These are phyloP conservation scores for Hypomecis punctinalis DNA, from an alignment of 2,888 invertebrate species.

Conservation along the genomic window DNA sequence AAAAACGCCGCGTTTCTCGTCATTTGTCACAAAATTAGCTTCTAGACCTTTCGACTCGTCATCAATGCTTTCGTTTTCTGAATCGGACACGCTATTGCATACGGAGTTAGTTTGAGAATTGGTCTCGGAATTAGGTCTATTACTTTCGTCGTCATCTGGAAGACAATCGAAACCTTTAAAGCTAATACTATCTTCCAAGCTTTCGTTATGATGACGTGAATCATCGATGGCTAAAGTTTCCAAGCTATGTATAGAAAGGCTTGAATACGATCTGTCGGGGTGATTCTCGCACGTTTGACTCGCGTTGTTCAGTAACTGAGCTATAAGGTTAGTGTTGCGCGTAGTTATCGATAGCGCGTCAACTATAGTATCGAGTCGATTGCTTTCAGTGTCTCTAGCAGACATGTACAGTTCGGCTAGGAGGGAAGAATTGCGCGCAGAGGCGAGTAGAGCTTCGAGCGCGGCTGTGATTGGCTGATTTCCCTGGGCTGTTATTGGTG, in stretches of 20 bases:
- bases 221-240: constrained; percentile 52
- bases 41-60: constrained; percentile 17
- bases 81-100: constrained; percentile 18
- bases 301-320: constrained; percentile 57
- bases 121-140: constrained; percentile 4
- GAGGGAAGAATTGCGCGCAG: constrained; percentile 62
- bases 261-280: neutral
- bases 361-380: constrained; percentile 52
- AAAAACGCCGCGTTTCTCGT: constrained; percentile 38
- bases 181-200: constrained; percentile 12
- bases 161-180: constrained; percentile 27
- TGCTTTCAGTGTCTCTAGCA: constrained; percentile 44
- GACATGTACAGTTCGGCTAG: constrained; percentile 63
- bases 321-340: constrained; percentile 60
- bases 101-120: neutral
- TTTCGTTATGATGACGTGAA: constrained; percentile 15
- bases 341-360: constrained; percentile 58
- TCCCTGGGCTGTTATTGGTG: neutral
- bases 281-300: constrained; percentile 30
- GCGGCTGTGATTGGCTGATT: constrained; percentile 34
- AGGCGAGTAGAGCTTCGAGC: constrained; percentile 62
- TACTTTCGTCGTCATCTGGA: constrained; percentile 27
- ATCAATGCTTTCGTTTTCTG: constrained; percentile 31
- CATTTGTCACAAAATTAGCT: constrained; percentile 27
- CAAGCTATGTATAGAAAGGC: constrained; percentile 65